phyloP scores from a whole-genome alignment of 1,140 invertebrate species.

The Bombus confusus region DNA sequence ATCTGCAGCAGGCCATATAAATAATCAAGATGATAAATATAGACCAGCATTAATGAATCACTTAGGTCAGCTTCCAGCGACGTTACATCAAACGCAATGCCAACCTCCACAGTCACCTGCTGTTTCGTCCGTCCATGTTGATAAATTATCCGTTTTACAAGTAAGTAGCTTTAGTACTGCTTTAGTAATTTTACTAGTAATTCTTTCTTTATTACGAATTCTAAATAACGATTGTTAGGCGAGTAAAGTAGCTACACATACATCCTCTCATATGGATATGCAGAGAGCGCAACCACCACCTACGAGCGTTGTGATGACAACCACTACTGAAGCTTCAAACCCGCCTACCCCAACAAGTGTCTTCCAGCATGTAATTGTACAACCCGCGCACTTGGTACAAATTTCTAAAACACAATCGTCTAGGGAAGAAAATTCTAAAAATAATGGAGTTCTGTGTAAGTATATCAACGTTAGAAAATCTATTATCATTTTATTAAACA shows the following conservation, averaged over 20 bases:
- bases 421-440: slow-evolving; percentile 76
- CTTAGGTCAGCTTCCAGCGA: slow-evolving; percentile 68
- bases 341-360: slow-evolving; percentile 79
- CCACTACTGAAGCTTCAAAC: slow-evolving; percentile 76
- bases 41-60: slow-evolving; percentile 76
- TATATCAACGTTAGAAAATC: slow-evolving; percentile 27
- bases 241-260: slow-evolving; percentile 74
- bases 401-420: slow-evolving; percentile 79
- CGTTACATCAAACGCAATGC: slow-evolving; percentile 76
- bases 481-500: neutral
- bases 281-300: slow-evolving; percentile 74
- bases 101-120: slow-evolving; percentile 74
- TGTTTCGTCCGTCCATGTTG: slow-evolving; percentile 75
- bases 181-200: neutral
- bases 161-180: slow-evolving; percentile 57
- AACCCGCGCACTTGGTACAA: slow-evolving; percentile 88
- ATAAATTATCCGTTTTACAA: slow-evolving; percentile 76
- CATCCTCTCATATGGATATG: slow-evolving; percentile 72
- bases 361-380: slow-evolving; percentile 88
- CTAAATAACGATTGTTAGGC: slow-evolving; percentile 52
- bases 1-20: slow-evolving; percentile 66
- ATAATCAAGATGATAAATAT: slow-evolving; percentile 77
- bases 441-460: slow-evolving; percentile 79
- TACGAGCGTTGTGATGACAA: slow-evolving; percentile 76
- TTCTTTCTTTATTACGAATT: neutral